Evolutionary conservation across 1,140 invertebrate species (phyloP).

Genomic region (Cydia fagiglandana): DNA sequence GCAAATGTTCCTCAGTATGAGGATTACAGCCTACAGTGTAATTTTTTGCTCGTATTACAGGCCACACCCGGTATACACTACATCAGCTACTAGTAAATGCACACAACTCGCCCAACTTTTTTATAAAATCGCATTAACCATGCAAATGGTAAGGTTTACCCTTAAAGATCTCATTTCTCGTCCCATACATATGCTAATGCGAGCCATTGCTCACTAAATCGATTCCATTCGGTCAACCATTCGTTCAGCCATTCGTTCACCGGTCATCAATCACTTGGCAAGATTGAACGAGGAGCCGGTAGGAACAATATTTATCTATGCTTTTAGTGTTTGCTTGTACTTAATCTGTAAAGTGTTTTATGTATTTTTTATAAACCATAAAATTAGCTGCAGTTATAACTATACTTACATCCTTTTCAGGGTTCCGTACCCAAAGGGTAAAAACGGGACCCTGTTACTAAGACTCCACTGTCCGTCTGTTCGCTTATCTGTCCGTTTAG

Average conservation of each 20-base stretch:
- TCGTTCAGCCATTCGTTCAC: slow-evolving; percentile 49
- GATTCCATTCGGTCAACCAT: slow-evolving; percentile 65
- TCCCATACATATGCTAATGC: slow-evolving; percentile 66
- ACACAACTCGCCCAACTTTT: neutral
- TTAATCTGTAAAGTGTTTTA: neutral
- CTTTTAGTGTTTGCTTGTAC: slow-evolving; percentile 2
- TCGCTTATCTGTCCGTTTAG: too few relatives aligned
- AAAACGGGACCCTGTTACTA: too few relatives aligned
- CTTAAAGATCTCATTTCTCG: slow-evolving; percentile 45
- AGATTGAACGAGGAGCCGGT: slow-evolving; percentile 49
- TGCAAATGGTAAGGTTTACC: slow-evolving; percentile 11
- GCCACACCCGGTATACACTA: too few relatives aligned
- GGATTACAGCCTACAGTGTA: too few relatives aligned
- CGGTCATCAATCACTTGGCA: slow-evolving; percentile 65
- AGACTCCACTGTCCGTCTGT: too few relatives aligned
- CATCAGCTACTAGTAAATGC: too few relatives aligned
- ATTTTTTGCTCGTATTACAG: too few relatives aligned
- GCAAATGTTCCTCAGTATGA: too few relatives aligned
- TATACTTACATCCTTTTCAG: too few relatives aligned
- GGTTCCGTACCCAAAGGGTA: too few relatives aligned
- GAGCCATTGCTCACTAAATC: slow-evolving; percentile 63
- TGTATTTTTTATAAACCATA: neutral
- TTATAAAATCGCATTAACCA: neutral
- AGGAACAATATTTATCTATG: slow-evolving; percentile 17
- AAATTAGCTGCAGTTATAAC: too few relatives aligned